Conservation (phyloP, 1,140 invertebrate genomes). For the Zaprionus ornatus region DNA sequence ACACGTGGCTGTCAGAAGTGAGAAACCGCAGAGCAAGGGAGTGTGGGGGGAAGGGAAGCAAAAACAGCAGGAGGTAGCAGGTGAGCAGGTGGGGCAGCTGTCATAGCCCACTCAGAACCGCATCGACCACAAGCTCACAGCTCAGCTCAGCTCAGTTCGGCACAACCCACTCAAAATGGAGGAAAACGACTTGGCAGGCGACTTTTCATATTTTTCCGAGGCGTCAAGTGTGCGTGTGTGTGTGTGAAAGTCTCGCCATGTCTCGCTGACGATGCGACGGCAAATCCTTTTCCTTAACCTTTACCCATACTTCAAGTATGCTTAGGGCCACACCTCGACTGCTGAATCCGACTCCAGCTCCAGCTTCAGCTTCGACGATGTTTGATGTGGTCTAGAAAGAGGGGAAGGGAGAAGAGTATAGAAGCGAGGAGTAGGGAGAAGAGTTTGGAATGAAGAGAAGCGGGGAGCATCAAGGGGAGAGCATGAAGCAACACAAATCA, state of each 20-base stretch:
- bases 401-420: not conserved
- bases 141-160: not conserved
- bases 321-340: constrained; percentile 45
- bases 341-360: not conserved
- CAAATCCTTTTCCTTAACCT: constrained; percentile 75
- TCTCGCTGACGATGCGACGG: constrained; percentile 23
- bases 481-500: constrained; percentile 59
- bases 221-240: constrained; percentile 29
- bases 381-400: constrained; percentile 67
- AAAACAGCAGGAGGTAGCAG: constrained; percentile 22
- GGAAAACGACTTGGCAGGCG: constrained; percentile 54
- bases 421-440: no score
- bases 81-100: not conserved
- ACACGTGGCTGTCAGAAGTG: constrained; percentile 61
- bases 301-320: constrained; percentile 73
- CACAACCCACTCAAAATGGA: constrained; percentile 53
- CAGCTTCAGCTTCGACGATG: constrained; percentile 27
- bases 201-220: constrained; percentile 74
- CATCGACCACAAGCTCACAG: constrained; percentile 51
- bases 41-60: constrained; percentile 6
- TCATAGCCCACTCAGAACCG: constrained; percentile 22
- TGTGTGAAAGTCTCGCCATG: constrained; percentile 16
- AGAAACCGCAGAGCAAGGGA: constrained; percentile 41
- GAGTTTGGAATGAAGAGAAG: no score
- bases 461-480: not conserved